Percentiles rank a stretch among this genome's conserved stretches.
Conservation (phyloP, 1,140 invertebrate species). For the Heliconius hewitsoni region DNA sequence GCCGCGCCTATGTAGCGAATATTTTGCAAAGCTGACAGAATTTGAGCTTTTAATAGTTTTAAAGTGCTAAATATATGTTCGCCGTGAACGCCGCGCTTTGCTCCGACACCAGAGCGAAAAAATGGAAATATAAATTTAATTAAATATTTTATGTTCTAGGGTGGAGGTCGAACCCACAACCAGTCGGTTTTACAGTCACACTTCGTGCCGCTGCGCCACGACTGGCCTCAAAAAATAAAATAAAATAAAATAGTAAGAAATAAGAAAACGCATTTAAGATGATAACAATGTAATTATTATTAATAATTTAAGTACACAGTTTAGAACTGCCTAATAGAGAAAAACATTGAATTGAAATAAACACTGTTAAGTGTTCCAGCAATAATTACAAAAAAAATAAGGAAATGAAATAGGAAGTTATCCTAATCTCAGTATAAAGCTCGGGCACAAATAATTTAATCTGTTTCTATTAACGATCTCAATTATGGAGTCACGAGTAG, state of each 20-base stretch:
- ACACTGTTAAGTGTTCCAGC: not conserved
- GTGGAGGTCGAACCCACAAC: no score
- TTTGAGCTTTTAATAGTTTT: not conserved
- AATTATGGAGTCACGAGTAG: constrained; percentile 37
- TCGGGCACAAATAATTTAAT: constrained; percentile 27
- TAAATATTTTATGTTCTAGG: no score
- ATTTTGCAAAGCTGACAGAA: not conserved
- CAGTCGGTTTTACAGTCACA: no score
- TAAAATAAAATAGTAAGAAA: no score
- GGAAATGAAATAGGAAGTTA: constrained; percentile 12
- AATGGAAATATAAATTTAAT: no score
- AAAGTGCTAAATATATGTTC: no score
- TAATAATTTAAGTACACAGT: not conserved
- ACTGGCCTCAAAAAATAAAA: no score
- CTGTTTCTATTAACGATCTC: constrained; percentile 34
- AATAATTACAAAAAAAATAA: constrained; percentile 19
- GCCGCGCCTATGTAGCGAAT: not conserved
- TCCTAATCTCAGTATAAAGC: constrained; percentile 23
- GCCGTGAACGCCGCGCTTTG: no score
- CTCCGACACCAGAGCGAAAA: no score
- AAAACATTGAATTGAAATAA: not conserved
- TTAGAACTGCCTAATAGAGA: not conserved
- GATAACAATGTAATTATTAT: not conserved
- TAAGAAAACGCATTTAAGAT: not conserved
- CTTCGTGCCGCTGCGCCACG: no score